Evolutionary conservation across 2,797 vertebrate species (phyloP), one percentile per base, ranked within the genome.

Genomic region (Ispidina picta): DNA sequence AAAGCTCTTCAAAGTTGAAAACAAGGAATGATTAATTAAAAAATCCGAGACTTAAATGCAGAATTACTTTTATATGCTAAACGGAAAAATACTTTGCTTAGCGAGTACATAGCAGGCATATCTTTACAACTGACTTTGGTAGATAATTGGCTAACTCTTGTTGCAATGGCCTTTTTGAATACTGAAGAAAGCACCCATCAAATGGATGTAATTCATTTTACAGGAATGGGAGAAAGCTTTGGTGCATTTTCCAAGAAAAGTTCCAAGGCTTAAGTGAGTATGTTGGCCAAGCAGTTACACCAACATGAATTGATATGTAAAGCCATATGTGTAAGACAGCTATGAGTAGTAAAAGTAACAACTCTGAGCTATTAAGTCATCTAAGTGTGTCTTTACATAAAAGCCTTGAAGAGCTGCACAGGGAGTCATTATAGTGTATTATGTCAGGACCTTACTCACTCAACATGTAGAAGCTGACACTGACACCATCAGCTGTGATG

Each of bases 361-460:
- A 69, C 94, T 95, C 85, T 81, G 83, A 96, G 63, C 63, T 86
- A 74, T 86, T 88, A 94, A 93, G 90, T 83, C 0, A 3, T 95
- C 90, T 95, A 96, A 94, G 76, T 83, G 62, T 81, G 58, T 93
- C 90, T 95, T 95, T 95, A 94, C 89, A 96, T 94, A 68, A 96
- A 93, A 90, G 82, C 78, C 81, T 83, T 70, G 85, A 94, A 93
- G 80, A 78, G 85, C 93, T 97, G 89, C 90, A 94, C 35, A 60
- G 95, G 92, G 91, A 96, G 93, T 93, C 82, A 83, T 95, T 96
- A 93, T 51, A 31, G 89, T 64, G 94, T 95, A 66, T 82, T 89
- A 63, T 92, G 93, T 96, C 89, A 96, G 93, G 86, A 94, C 91
- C 90, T 95, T 93, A 69, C 64, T 94, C 92, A 92, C 81, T 83